Conservation (phyloP, 2,113 vertebrate genomes). For the Semnornis frantzii region DNA sequence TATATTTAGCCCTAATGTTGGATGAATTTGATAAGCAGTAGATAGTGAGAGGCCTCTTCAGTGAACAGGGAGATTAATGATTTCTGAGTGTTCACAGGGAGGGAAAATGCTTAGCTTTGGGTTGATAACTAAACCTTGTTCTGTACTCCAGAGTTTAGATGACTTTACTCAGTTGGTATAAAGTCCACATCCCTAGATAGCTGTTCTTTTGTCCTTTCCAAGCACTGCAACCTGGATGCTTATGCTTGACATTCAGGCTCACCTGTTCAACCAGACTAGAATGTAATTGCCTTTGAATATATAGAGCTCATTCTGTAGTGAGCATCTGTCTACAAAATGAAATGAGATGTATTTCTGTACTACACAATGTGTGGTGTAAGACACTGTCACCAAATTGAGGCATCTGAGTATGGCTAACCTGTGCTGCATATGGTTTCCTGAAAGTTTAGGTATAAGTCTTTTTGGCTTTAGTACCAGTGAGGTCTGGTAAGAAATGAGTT, state of each 20-base stretch:
- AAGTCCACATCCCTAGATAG: neutral
- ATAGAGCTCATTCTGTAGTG: neutral
- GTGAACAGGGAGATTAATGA: neutral
- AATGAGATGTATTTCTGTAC: neutral
- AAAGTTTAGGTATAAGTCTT: neutral
- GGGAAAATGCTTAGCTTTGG: neutral
- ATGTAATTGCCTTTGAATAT: neutral
- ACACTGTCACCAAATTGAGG: neutral
- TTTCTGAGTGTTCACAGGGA: neutral
- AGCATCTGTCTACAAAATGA: neutral
- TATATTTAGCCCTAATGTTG: neutral
- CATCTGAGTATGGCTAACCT: neutral
- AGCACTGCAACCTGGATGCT: neutral
- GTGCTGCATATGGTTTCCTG: neutral
- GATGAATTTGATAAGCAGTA: neutral
- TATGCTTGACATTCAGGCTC: neutral
- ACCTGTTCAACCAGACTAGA: neutral
- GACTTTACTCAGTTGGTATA: neutral
- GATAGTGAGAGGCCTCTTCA: neutral
- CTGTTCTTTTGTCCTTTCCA: neutral
- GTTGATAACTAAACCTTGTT: neutral
- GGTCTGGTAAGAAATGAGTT: neutral
- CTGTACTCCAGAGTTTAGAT: neutral
- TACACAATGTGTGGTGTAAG: rapidly evolving
- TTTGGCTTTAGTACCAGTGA: neutral